These are phyloP conservation scores for Tringa solitaria DNA, from an alignment of 2,113 vertebrate species.

Conservation along the genomic window DNA sequence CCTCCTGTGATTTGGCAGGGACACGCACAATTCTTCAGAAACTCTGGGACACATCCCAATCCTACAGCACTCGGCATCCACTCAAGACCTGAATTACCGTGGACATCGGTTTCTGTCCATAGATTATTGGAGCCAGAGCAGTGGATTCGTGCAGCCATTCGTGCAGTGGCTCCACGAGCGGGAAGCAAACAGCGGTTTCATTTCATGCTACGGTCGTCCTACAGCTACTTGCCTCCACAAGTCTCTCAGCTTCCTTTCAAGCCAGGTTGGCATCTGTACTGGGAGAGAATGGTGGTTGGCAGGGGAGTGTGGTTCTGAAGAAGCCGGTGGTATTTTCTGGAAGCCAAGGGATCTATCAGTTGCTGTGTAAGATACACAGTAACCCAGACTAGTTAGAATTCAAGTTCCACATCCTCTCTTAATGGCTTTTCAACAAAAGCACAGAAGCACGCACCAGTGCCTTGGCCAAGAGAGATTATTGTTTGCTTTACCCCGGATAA, in stretches of 20 bases:
- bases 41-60: not conserved
- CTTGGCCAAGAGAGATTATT: not conserved
- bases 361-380: not conserved
- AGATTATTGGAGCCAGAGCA: not conserved
- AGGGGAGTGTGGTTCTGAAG: not conserved
- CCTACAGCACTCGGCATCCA: not conserved
- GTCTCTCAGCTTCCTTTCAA: not conserved
- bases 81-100: not conserved
- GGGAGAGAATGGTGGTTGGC: not conserved
- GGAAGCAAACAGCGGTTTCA: not conserved
- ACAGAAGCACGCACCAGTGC: not conserved
- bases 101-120: not conserved
- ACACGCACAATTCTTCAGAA: not conserved
- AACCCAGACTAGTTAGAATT: not conserved
- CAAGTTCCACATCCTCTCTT: not conserved
- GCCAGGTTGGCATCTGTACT: not conserved
- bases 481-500: not conserved
- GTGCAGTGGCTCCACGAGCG: accelerated
- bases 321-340: not conserved
- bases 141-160: accelerated
- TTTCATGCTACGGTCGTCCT: not conserved
- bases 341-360: not conserved
- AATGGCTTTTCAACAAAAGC: not conserved
- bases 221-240: not conserved
- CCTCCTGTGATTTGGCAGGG: not conserved